These are phyloP conservation scores for Apis dorsata DNA, from an alignment of 1,140 invertebrate species.

Conservation along the genomic window DNA sequence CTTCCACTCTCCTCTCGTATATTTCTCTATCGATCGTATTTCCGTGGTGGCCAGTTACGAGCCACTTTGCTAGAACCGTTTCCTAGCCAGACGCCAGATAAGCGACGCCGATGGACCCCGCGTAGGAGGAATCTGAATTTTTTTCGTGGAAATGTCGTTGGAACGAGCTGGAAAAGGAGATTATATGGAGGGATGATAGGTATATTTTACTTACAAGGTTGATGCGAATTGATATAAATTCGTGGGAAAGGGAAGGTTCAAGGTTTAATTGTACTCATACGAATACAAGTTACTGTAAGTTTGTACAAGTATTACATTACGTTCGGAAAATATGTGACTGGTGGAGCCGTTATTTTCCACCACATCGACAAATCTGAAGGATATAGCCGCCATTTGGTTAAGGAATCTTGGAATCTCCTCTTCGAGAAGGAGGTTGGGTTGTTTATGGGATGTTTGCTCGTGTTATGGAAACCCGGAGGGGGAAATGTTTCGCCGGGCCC, in stretches of 20 bases:
- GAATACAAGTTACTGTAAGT: too few species aligned
- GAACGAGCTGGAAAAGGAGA: not conserved
- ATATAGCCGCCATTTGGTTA: too few species aligned
- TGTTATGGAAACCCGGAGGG: not conserved
- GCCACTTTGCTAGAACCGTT: not conserved
- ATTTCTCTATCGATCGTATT: constrained; percentile 60
- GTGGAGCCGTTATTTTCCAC: too few species aligned
- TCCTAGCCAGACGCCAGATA: constrained; percentile 28
- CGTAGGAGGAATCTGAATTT: not conserved
- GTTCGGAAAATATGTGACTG: too few species aligned
- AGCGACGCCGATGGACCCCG: constrained; percentile 34
- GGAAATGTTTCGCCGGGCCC: not conserved
- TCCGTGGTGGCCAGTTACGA: not conserved
- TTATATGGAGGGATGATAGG: not conserved
- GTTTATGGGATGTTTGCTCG: not conserved
- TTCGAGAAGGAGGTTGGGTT: not conserved
- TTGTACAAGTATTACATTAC: too few species aligned
- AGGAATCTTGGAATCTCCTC: too few species aligned
- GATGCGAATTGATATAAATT: not conserved
- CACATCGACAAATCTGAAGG: too few species aligned
- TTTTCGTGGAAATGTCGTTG: too few species aligned
- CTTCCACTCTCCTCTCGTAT: constrained; percentile 1
- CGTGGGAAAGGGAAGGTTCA: too few species aligned
- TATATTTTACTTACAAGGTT: too few species aligned
- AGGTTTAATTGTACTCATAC: too few species aligned